These are phyloP conservation scores for Sciaenops ocellatus DNA, from an alignment of 2,797 vertebrate species.

Conservation along the genomic window DNA sequence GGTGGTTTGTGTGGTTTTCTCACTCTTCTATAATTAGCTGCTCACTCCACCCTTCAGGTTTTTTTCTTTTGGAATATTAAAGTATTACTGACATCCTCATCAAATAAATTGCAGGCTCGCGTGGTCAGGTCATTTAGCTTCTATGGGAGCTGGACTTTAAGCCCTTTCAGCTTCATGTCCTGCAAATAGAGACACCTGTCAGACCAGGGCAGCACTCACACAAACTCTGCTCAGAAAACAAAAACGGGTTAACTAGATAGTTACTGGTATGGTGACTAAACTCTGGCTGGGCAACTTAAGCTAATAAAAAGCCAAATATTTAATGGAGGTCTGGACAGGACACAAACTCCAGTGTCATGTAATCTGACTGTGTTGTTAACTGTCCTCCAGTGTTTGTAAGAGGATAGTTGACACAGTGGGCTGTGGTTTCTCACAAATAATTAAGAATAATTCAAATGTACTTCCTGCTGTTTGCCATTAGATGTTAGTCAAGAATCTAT, in stretches of 20 bases:
- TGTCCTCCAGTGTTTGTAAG: no score
- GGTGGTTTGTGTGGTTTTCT: conserved; percentile 73
- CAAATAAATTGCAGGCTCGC: conserved; percentile 75
- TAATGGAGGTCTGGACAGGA: no score
- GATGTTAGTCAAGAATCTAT: background rate
- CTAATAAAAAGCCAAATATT: no score
- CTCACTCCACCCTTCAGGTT: conserved; percentile 70
- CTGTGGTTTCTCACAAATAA: background rate
- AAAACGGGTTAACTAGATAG: no score
- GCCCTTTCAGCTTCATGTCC: conserved; percentile 39
- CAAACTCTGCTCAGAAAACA: background rate
- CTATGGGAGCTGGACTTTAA: conserved; percentile 41
- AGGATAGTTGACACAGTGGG: no score
- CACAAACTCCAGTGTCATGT: no score
- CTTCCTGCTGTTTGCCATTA: background rate
- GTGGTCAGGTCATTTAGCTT: conserved; percentile 59
- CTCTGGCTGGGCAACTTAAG: no score
- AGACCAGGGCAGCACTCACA: conserved; percentile 30
- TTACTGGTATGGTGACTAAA: no score
- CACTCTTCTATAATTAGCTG: conserved; percentile 79
- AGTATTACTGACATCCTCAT: conserved; percentile 77
- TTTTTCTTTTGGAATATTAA: conserved; percentile 77
- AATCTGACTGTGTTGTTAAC: no score
- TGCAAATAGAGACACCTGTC: conserved; percentile 50
- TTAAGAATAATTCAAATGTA: background rate